Evolutionary conservation across 2,888 invertebrate species (phyloP), one percentile per base, ranked within the genome.

Genomic region (Chrysolina americana): DNA sequence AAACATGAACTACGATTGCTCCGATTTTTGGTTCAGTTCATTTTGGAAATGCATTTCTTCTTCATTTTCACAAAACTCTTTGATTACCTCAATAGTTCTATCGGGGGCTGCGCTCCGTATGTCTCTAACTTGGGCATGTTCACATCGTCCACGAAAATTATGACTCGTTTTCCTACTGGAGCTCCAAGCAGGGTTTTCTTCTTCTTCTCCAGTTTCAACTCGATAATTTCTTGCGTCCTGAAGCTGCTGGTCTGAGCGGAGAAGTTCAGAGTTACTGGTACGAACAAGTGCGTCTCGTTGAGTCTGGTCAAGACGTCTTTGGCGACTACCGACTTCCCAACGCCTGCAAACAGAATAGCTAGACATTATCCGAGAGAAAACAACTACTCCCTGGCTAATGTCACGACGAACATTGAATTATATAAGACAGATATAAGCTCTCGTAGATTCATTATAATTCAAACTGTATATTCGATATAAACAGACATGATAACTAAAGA

Each of bases 81-180:
- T 13, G 13, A 11, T 66, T 87, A 94, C 93, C 96, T 91, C 28
- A 98, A 89, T 36, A 98, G 88, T 89, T 98, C 98, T 73, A 97
- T 95, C 0, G 97, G 95, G 8, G 97, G 96, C 85, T 97, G 97
- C 11, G 97, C 95, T 10, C 97, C 98, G 83, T 97, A 98, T 0
- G 93, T 92, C 87, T 94, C 96, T 82, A 93, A 89, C 85, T 92
- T 92, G 0, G 97, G 97, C 97, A 97, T 97, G 85, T 97, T 97
- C 0, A 97, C 93, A 85, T 97, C 97, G 84, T 97, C 97, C 23
- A 97, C 94, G 83, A 97, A 96, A 71, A 96, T 91, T 3, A 96
- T 92, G 0, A 97, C 91, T 74, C 93, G 92, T 87, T 96, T 96
- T 13, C 95, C 95, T 41, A 93, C 86, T 0, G 97, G 96, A 0